Evolutionary conservation across 2,113 vertebrate genomes (phyloP), one percentile per base, ranked within the genome.

Genomic region (Gallinago undulata): DNA sequence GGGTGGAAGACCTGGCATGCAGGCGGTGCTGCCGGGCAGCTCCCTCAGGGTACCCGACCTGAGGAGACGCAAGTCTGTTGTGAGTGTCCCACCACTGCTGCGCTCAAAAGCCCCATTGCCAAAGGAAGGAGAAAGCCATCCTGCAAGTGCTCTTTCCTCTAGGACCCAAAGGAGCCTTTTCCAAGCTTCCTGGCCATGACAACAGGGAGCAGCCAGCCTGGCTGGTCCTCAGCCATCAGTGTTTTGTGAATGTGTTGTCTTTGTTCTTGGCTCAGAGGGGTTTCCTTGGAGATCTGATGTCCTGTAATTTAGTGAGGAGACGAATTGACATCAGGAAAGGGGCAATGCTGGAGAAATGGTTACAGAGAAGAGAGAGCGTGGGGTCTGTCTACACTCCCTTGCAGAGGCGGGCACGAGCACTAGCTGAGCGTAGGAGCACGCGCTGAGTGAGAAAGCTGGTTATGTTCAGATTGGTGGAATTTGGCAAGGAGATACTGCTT

Each of bases 401-500:
- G 89, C 84, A 91, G 95, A 85, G 91, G 93, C 74, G 66, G 93
- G 87, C 94, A 97, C 67, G 50, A 95, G 96, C 94, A 60, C 73
- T 95, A 27, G 95, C 89, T 92, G 74, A 94, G 94, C 50, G 95
- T 96, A 95, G 93, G 95, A 96, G 91, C 96, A 23, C 0, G 3
- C 87, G 84, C 93, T 93, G 87, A 97, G 93, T 85, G 93, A 96
- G 94, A 96, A 94, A 84, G 96, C 93, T 94, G 89, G 66, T 96
- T 97, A 78, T 96, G 93, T 95, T 96, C 95, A 85, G 84, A 87
- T 79, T 11, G 3, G 84, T 93, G 96, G 96, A 97, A 96, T 96
- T 96, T 96, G 95, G 94, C 96, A 95, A 72, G 66, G 93, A 94
- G 94, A 68, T 91, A 48, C 24, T 3, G 30, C 96, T 97, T 96